Percentiles rank a stretch among this genome's conserved stretches.
These are phyloP conservation scores for Selenia dentaria DNA, from an alignment of 2,888 invertebrate genomes.

Conservation along the genomic window DNA sequence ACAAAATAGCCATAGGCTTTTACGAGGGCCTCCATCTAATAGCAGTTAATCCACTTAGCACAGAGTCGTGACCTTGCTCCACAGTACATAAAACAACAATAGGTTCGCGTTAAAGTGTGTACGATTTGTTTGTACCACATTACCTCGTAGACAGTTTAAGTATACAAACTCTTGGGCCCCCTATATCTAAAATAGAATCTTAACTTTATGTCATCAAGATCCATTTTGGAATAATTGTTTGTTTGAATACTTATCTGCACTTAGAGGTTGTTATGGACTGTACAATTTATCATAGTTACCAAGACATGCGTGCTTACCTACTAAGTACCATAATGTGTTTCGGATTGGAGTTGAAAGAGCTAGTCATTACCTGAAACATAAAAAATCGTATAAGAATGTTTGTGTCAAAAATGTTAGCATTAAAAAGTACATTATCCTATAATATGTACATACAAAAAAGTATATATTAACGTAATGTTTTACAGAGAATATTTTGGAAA, in stretches of 20 bases:
- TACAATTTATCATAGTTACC: slow-evolving; percentile 31
- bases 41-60: slow-evolving; percentile 28
- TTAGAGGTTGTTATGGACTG: slow-evolving; percentile 23
- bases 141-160: slow-evolving; percentile 19
- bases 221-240: slow-evolving; percentile 7
- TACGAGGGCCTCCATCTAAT: slow-evolving; percentile 17
- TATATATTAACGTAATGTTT: no score
- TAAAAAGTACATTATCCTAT: no score
- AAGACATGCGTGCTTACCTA: slow-evolving; percentile 23
- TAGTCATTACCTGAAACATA: slow-evolving; percentile 58
- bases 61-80: slow-evolving; percentile 51
- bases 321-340: slow-evolving; percentile 29
- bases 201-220: slow-evolving; percentile 6
- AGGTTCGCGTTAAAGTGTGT: slow-evolving; percentile 50
- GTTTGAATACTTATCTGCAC: slow-evolving; percentile 16
- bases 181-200: slow-evolving; percentile 7
- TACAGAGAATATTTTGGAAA: no score
- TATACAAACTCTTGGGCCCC: slow-evolving; percentile 8
- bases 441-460: no score
- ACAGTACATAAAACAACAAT: slow-evolving; percentile 42
- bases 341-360: slow-evolving; percentile 21
- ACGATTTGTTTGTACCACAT: slow-evolving; percentile 44
- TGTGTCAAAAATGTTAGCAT: no score
- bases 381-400: slow-evolving; percentile 16
- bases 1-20: slow-evolving; percentile 11